Conservation (phyloP, 2,888 invertebrate genomes). For the Pollenia labialis region DNA sequence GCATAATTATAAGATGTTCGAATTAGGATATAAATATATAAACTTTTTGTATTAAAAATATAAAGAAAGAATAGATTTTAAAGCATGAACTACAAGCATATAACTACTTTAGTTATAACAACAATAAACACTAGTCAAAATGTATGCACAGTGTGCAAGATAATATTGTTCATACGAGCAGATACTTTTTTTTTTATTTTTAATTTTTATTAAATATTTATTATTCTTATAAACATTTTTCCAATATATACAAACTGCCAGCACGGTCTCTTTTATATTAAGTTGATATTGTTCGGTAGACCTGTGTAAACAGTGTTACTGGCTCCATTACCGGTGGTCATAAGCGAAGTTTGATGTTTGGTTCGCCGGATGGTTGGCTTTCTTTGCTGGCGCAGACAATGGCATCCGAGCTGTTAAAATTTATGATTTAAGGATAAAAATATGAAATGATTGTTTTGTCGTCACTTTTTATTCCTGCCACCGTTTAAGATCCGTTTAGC, state of each 20-base stretch:
- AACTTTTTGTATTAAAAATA: neutral
- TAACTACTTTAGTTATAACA: neutral
- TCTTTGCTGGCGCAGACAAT: conserved; percentile 2
- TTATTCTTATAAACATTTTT: conserved; percentile 14
- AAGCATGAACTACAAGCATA: conserved; percentile 17
- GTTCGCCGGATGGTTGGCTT: conserved; percentile 3
- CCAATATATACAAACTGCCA: neutral
- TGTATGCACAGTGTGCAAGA: neutral
- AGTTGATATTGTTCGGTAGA: neutral
- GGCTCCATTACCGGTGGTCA: conserved; percentile 6
- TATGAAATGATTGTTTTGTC: conserved; percentile 7
- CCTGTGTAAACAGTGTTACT: conserved; percentile 41
- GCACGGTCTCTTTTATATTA: no score
- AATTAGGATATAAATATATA: no score
- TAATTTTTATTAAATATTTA: conserved; percentile 1
- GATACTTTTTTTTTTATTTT: neutral
- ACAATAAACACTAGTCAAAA: neutral
- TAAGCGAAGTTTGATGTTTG: conserved; percentile 7
- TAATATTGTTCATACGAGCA: no score
- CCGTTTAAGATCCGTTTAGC: conserved; percentile 36
- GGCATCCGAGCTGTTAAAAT: conserved; percentile 1
- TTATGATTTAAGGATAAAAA: conserved; percentile 33
- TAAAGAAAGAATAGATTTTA: conserved; percentile 16
- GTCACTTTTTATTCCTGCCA: neutral
- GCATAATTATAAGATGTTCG: no score